Evolutionary conservation across 2,888 invertebrate genomes (phyloP).

Genomic region (Ptycholaimellus sp.): DNA sequence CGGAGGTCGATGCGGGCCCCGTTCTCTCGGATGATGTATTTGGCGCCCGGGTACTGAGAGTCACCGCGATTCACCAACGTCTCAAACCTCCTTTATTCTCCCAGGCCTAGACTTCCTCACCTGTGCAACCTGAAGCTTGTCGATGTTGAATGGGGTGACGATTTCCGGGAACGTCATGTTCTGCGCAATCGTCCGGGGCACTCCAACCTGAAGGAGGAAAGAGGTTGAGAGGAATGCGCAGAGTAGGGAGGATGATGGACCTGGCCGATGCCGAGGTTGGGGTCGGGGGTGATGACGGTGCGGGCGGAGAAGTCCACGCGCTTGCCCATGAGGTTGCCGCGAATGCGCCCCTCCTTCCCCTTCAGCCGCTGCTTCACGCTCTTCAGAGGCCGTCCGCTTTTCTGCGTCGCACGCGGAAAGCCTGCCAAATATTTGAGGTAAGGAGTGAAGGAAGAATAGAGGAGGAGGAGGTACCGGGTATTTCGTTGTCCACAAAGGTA

Average conservation of each 20-base stretch:
- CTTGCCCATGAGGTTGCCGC: conserved; percentile 98
- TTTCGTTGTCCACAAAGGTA: conserved; percentile 89
- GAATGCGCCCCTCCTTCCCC: conserved; percentile 92
- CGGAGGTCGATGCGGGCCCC: conserved; percentile 91
- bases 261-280: conserved; percentile 47
- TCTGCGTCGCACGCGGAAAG: conserved; percentile 56
- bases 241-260: conserved; percentile 77
- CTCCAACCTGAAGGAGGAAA: conserved; percentile 75
- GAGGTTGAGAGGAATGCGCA: conserved; percentile 32
- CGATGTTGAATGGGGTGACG: conserved; percentile 96
- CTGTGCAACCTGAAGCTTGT: conserved; percentile 37
- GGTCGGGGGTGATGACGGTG: conserved; percentile 49
- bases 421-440: not conserved
- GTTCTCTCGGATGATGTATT: conserved; percentile 93
- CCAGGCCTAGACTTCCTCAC: not conserved
- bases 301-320: conserved; percentile 98
- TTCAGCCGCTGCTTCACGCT: conserved; percentile 79
- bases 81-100: not conserved
- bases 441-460: not conserved
- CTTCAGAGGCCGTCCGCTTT: conserved; percentile 91
- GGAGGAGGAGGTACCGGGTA: conserved; percentile 45
- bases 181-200: conserved; percentile 89
- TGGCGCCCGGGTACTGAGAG: conserved; percentile 94
- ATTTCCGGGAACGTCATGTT: conserved; percentile 97
- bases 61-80: conserved; percentile 78